phyloP scores from a whole-genome alignment of 2,888 invertebrate genomes.

The Meganola albula region DNA sequence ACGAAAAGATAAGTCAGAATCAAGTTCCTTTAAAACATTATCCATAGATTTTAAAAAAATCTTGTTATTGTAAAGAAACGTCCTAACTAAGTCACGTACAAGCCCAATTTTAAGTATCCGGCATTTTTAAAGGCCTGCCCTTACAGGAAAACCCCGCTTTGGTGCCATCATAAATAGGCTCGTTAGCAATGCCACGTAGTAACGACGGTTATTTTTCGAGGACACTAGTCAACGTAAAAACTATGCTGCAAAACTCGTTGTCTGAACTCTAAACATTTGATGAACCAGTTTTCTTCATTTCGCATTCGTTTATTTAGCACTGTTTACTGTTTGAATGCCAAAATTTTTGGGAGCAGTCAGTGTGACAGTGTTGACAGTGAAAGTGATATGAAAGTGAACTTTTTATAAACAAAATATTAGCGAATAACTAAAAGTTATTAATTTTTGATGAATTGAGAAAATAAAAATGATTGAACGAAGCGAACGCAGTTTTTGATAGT shows the following conservation, averaged over 20 bases:
- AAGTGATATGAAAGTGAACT: too few relatives aligned
- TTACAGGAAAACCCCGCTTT: slow-evolving; percentile 24
- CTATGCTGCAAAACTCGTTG: slow-evolving; percentile 56
- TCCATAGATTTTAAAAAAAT: too few relatives aligned
- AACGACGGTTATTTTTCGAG: slow-evolving; percentile 70
- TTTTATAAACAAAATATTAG: too few relatives aligned
- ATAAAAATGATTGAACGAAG: too few relatives aligned
- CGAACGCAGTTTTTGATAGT: too few relatives aligned
- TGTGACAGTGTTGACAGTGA: too few relatives aligned
- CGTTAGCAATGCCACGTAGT: slow-evolving; percentile 45
- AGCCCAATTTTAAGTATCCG: slow-evolving; percentile 27
- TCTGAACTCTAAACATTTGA: slow-evolving; percentile 31
- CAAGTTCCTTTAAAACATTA: too few relatives aligned
- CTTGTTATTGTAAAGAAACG: slow-evolving; percentile 15
- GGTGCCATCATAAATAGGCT: slow-evolving; percentile 36
- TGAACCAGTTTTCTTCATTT: slow-evolving; percentile 30
- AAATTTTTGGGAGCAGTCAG: too few relatives aligned
- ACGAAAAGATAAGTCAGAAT: slow-evolving; percentile 15
- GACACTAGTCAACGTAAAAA: slow-evolving; percentile 55
- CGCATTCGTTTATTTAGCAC: slow-evolving; percentile 33
- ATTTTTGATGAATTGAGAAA: too few relatives aligned
- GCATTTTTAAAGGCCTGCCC: slow-evolving; percentile 19
- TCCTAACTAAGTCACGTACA: slow-evolving; percentile 10
- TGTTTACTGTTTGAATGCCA: slow-evolving; percentile 31
- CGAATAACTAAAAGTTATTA: too few relatives aligned